phyloP scores from a whole-genome alignment of 2,113 vertebrate species.

The Syrrhaptes paradoxus region DNA sequence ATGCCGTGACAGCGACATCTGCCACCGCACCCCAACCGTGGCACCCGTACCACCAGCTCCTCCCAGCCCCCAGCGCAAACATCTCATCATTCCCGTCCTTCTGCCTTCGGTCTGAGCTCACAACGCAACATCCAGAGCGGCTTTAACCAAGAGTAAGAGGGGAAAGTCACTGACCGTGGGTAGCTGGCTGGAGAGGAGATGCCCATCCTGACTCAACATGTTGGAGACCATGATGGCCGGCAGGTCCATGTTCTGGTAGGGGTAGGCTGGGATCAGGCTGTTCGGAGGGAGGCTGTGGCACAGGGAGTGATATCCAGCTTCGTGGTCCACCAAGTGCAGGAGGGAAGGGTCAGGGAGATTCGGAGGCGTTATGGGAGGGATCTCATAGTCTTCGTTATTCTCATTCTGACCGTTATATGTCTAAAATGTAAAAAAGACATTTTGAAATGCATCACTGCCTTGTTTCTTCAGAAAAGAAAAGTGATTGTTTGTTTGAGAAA shows the following conservation, averaged over 20 bases:
- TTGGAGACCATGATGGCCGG: conserved; percentile 98
- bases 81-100: not conserved
- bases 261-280: conserved; percentile 93
- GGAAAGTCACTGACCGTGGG: conserved; percentile 88
- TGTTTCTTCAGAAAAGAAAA: not conserved
- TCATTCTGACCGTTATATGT: conserved; percentile 88
- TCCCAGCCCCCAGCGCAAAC: not conserved
- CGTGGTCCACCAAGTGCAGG: conserved; percentile 96
- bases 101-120: not conserved
- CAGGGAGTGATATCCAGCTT: conserved; percentile 90
- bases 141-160: not conserved
- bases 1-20: not conserved
- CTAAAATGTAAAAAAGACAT: conserved; percentile 73
- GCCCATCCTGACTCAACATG: conserved; percentile 95
- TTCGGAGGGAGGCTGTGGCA: conserved; percentile 93
- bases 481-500: not conserved
- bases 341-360: conserved; percentile 93
- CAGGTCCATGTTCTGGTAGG: conserved; percentile 94
- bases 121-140: fast-evolving
- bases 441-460: not conserved
- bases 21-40: not conserved
- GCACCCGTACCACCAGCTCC: not conserved
- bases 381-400: conserved; percentile 95
- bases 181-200: conserved; percentile 94
- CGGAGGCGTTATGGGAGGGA: conserved; percentile 97